Conservation (phyloP, 2,797 vertebrate species). For the Catamblyrhynchus diadema region DNA sequence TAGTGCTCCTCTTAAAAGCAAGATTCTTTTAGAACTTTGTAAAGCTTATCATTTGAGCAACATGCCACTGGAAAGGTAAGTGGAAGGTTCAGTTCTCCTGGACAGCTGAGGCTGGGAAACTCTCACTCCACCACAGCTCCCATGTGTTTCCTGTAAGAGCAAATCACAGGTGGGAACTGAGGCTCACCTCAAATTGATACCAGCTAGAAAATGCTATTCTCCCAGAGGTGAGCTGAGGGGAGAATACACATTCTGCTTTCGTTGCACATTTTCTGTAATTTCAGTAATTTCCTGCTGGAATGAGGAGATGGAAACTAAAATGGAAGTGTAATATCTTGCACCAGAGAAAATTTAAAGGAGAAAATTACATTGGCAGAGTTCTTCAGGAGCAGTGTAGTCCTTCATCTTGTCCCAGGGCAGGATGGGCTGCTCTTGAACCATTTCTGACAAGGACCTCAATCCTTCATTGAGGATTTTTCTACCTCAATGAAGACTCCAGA, state of each 20-base stretch:
- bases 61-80: not conserved
- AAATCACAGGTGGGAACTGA: not conserved
- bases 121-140: fast-evolving
- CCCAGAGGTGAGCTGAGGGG: not conserved
- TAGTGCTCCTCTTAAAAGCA: not conserved
- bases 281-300: not conserved
- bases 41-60: conserved; percentile 21
- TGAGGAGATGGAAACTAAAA: not conserved
- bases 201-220: not conserved
- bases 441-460: not conserved
- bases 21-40: not conserved
- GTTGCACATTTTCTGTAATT: not conserved
- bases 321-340: not conserved
- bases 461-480: too few species aligned
- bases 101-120: not conserved
- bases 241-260: not conserved
- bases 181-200: not conserved
- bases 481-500: not conserved
- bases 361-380: not conserved
- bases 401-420: not conserved
- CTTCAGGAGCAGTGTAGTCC: not conserved
- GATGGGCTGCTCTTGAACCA: not conserved
- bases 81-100: not conserved
- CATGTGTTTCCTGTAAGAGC: fast-evolving
- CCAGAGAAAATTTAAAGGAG: not conserved